Evolutionary conservation across 2,888 invertebrate genomes (phyloP), one percentile per base, ranked within the genome.

Genomic region (Acanthococcus lagerstroemiae): DNA sequence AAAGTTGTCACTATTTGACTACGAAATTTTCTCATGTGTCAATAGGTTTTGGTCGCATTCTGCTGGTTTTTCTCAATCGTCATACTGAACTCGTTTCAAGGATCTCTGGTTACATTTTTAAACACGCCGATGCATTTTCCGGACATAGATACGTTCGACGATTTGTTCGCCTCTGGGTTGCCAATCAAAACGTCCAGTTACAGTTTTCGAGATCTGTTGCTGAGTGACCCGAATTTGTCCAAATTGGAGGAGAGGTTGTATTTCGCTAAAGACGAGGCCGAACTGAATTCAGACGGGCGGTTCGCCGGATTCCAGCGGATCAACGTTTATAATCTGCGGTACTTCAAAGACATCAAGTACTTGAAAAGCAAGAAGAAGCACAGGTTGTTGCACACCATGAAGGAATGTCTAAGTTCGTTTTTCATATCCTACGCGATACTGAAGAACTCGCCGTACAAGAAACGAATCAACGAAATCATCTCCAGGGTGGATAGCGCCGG

Each of bases 381-480:
- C 9, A 74, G 75, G 6, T 65, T 76, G 24, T 67, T 81, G 9
- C 80, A 80, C 69, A 72, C 80, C 0, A 74, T 78, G 12, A 66
- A 73, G 1, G 77, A 81, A 67, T 80, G 80, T 70, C 78, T 79
- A 0, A 73, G 74, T 27, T 72, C 74, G 0, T 78, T 76, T 70
- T 76, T 76, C 67, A 69, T 81, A 7, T 72, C 77, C 0, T 81
- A 78, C 70, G 74, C 78, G n/a, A 72, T 80, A 4, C 77, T 76
- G 0, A 74, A 73, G 63, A 74, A 77, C 24, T 80, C 79, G 4
- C 78, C 79, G 4, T 77, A 77, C 67, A 68, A 77, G 15, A 69
- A 72, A 1, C 71, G 74, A 21, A 73, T 80, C 17, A 76, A 79
- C 70, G 66, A 58, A 2, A 58, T 77, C 17, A 71, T 80, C 3